phyloP scores from a whole-genome alignment of 2,113 vertebrate species.

The Mus spicilegus region DNA sequence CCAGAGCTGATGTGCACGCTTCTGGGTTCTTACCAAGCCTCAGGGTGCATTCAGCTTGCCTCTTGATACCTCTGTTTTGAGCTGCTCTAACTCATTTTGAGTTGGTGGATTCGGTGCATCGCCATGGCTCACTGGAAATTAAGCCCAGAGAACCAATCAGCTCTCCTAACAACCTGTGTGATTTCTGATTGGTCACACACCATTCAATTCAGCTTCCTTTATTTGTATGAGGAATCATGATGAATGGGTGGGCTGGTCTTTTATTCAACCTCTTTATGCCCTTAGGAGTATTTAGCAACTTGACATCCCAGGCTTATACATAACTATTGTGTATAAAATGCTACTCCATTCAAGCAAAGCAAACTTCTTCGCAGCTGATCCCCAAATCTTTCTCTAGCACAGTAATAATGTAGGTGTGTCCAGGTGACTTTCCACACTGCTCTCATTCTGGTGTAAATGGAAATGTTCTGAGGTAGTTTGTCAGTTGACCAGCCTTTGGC shows the following conservation, averaged over 20 bases:
- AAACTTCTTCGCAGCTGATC: neutral
- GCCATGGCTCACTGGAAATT: neutral
- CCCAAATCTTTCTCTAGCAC: neutral
- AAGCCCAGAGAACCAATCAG: neutral
- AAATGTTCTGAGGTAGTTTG: neutral
- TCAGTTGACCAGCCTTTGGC: neutral
- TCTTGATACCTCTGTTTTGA: neutral
- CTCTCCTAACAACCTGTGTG: neutral
- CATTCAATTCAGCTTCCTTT: slow-evolving; percentile 33
- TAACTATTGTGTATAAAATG: neutral
- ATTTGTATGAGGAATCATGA: neutral
- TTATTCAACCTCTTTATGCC: neutral
- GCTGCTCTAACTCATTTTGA: neutral
- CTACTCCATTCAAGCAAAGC: neutral
- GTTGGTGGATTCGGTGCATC: neutral
- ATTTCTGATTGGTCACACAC: neutral
- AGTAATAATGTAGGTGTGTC: neutral
- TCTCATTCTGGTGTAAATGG: neutral
- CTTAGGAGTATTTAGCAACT: neutral
- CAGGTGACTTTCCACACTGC: neutral
- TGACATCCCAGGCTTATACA: neutral
- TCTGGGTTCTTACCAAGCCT: neutral
- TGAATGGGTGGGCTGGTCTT: neutral
- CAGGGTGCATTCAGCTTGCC: neutral
- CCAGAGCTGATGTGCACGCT: rapidly evolving